Evolutionary conservation across 1,140 invertebrate species (phyloP), one percentile per base, ranked within the genome.

Genomic region (Orussus abietinus): DNA sequence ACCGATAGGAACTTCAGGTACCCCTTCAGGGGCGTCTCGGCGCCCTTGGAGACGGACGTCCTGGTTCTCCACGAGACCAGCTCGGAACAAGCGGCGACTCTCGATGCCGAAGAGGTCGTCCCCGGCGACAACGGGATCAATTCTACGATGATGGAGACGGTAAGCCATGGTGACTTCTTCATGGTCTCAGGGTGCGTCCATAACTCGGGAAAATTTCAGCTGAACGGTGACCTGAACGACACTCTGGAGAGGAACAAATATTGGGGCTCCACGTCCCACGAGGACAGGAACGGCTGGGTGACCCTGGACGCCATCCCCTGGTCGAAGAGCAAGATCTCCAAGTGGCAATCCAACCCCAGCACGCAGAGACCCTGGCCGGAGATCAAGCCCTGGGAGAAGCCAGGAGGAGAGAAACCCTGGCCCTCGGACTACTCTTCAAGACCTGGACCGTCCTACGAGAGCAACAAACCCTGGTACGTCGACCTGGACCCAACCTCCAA

Each of bases 261-360:
- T 11, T 75, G 72, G 55, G 58, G 62, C 11, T 78, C 53, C 64
- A 72, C 79, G 60, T 76, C 79, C 1, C 80, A 77, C 43, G 81
- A 86, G 39, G 82, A 86, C 49, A 77, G 80, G 47, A 80, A 81
- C 38, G 84, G 83, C 0, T 88, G 85, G 85, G 84, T 87, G 0
- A 83, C 82, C 2, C 63, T 88, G 26, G 84, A 88, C 36, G 83
- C 84, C 0, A 77, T 88, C 4, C 84, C 85, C 1, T 88, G 85
- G 85, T 85, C 84, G 1, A 79, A 82, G 10, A 86, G 84, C 44
- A 86, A 86, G 69, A 82, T 88, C 33, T 84, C 84, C 5, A 88
- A 86, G 59, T 88, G 85, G 85, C 81, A 86, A 51, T 75, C 80
- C 1, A 80, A 80, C 48, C 62, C 75, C 1, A 76, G 76, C 29